phyloP scores from a whole-genome alignment of 2,888 invertebrate species.

The Crocallis elinguaria region DNA sequence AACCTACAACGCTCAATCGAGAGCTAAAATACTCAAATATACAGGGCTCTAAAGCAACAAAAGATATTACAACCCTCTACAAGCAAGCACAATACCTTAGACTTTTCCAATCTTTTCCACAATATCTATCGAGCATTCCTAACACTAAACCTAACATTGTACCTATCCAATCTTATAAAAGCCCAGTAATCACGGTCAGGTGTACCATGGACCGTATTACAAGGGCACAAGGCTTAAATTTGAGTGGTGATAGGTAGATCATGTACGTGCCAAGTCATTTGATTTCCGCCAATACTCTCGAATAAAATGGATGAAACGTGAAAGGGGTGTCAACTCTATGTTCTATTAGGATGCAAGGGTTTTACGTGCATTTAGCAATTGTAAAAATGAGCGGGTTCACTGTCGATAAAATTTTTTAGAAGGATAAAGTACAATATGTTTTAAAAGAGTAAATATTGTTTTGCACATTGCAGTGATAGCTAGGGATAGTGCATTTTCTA shows the following conservation, averaged over 20 bases:
- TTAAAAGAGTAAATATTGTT: too few relatives aligned
- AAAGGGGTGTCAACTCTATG: conserved; percentile 38
- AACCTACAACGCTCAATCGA: too few relatives aligned
- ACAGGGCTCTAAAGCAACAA: not conserved
- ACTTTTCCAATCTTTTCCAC: conserved; percentile 21
- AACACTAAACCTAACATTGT: conserved; percentile 25
- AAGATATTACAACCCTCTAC: not conserved
- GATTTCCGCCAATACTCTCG: conserved; percentile 41
- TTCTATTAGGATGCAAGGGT: conserved; percentile 25
- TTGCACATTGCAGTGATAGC: too few relatives aligned
- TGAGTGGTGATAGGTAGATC: conserved; percentile 13
- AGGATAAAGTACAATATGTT: not conserved
- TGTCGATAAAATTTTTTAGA: not conserved
- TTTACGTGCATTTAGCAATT: conserved; percentile 15
- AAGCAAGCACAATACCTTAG: conserved; percentile 11
- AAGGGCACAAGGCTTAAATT: conserved; percentile 21
- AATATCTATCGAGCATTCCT: conserved; percentile 14
- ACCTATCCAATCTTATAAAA: conserved; percentile 28
- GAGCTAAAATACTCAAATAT: not conserved
- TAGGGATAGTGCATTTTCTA: too few relatives aligned
- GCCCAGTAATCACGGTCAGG: conserved; percentile 15
- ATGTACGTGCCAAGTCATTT: conserved; percentile 36
- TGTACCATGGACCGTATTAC: conserved; percentile 15
- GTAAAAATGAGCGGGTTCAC: conserved; percentile 3
- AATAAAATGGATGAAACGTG: conserved; percentile 41